Percentiles rank a stretch among this genome's conserved stretches.
phyloP scores from a whole-genome alignment of 2,113 vertebrate genomes.

The Fregetta grallaria region DNA sequence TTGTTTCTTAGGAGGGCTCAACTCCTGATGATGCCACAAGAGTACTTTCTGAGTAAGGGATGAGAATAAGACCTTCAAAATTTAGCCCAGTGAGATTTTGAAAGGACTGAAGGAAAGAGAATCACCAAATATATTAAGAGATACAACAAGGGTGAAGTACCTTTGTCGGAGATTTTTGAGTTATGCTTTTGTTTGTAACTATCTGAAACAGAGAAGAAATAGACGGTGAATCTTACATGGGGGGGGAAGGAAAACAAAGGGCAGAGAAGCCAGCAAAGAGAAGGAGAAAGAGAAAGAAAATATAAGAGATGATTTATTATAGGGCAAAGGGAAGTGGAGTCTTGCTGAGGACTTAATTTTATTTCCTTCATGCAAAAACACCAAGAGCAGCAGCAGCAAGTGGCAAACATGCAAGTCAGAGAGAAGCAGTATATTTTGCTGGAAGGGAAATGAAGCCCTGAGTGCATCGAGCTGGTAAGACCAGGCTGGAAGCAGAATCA shows the following conservation, averaged over 20 bases:
- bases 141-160: slow-evolving; percentile 75
- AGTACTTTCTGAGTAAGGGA: not conserved
- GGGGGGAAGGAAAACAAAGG: slow-evolving; percentile 9
- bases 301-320: not conserved
- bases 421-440: slow-evolving; percentile 2
- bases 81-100: not conserved
- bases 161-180: slow-evolving; percentile 81
- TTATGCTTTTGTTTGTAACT: slow-evolving; percentile 89
- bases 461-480: not conserved
- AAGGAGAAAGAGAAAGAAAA: slow-evolving; percentile 7
- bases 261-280: slow-evolving; percentile 15
- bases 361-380: slow-evolving; percentile 27
- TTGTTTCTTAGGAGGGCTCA: not conserved
- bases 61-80: slow-evolving; percentile 11
- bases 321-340: slow-evolving; percentile 9
- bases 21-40: not conserved
- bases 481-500: slow-evolving; percentile 33
- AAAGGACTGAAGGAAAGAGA: slow-evolving; percentile 28
- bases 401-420: not conserved
- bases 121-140: slow-evolving; percentile 54
- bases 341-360: not conserved
- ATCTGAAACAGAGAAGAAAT: slow-evolving; percentile 81
- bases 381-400: not conserved
- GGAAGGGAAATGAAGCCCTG: slow-evolving; percentile 1
- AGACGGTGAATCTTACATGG: slow-evolving; percentile 56